Conservation (phyloP, 2,888 invertebrate species). For the Drosophila macrospina region DNA sequence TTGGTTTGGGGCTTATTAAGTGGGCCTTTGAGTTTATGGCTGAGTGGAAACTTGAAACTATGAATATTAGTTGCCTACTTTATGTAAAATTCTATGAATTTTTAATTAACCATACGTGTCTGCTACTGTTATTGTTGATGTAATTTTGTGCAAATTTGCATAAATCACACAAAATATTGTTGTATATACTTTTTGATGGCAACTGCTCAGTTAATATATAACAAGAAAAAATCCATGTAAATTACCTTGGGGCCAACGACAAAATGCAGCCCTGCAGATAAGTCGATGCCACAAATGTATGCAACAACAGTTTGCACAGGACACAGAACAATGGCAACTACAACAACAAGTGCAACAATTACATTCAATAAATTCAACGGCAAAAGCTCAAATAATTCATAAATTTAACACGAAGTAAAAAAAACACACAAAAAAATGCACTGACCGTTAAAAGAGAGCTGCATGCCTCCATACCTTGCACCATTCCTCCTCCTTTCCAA, state of each 20-base stretch:
- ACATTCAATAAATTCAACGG: slow-evolving; percentile 75
- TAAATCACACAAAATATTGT: slow-evolving; percentile 61
- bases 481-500: background rate
- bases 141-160: slow-evolving; percentile 59
- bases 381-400: slow-evolving; percentile 75
- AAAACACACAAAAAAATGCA: slow-evolving; percentile 34
- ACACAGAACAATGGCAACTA: background rate
- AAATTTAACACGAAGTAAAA: slow-evolving; percentile 60
- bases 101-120: slow-evolving; percentile 59
- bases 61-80: slow-evolving; percentile 72
- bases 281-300: slow-evolving; percentile 56
- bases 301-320: slow-evolving; percentile 43
- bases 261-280: slow-evolving; percentile 65
- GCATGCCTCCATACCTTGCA: slow-evolving; percentile 1
- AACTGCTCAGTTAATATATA: slow-evolving; percentile 61
- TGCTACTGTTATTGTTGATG: slow-evolving; percentile 24
- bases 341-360: slow-evolving; percentile 43
- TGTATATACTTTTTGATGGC: slow-evolving; percentile 28
- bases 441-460: slow-evolving; percentile 47
- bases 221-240: slow-evolving; percentile 66
- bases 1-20: slow-evolving; percentile 38
- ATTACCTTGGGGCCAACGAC: slow-evolving; percentile 56
- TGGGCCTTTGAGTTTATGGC: slow-evolving; percentile 62
- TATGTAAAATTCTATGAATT: slow-evolving; percentile 76
- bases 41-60: slow-evolving; percentile 59